A percentile compares a stretch with the other conserved stretches of the same genome.
phyloP scores from a whole-genome alignment of 2,797 vertebrate genomes.

The Scleropages formosus region DNA sequence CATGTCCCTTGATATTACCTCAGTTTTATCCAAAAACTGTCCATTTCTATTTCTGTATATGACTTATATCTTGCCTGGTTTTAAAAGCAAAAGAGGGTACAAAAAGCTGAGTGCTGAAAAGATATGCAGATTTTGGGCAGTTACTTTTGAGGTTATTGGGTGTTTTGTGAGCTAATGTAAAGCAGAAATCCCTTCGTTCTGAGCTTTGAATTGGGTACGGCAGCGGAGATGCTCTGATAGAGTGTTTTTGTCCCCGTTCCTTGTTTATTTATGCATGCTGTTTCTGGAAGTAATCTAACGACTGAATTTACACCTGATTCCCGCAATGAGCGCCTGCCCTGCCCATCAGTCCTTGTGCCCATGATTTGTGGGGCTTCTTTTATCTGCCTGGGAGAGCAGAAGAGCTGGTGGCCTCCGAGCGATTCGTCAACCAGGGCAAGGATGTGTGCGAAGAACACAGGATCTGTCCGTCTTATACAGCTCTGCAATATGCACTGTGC shows the following conservation, averaged over 20 bases:
- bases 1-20: no score
- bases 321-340: constrained; percentile 41
- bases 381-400: constrained; percentile 57
- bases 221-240: constrained; percentile 28
- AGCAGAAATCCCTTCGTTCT: background rate
- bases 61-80: background rate
- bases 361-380: constrained; percentile 63
- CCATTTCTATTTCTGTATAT: no score
- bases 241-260: constrained; percentile 36
- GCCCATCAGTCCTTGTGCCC: constrained; percentile 44
- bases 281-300: constrained; percentile 59
- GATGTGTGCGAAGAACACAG: constrained; percentile 22
- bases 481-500: background rate
- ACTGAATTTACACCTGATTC: constrained; percentile 61
- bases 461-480: background rate
- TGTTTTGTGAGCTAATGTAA: background rate
- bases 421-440: constrained; percentile 51
- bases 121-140: background rate
- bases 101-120: background rate
- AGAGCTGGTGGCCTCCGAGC: constrained; percentile 54
- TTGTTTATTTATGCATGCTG: constrained; percentile 59
- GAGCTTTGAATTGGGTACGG: background rate
- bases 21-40: no score
- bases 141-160: background rate
- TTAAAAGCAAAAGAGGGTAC: background rate